Evolutionary conservation across 2,888 invertebrate genomes (phyloP).

Genomic region (Agrotis puta): DNA sequence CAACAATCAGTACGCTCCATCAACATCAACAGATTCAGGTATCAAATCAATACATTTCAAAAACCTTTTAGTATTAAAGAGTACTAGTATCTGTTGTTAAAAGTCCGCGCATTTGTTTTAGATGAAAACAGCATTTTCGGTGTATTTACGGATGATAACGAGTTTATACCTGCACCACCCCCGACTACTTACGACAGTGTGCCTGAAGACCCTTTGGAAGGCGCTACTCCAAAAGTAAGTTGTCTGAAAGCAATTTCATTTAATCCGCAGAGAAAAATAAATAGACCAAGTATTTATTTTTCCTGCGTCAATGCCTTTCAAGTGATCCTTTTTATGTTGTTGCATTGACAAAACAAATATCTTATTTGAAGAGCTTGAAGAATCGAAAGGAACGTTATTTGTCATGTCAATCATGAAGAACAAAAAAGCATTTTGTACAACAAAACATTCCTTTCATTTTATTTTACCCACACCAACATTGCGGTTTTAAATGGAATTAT

Average conservation of each 20-base stretch:
- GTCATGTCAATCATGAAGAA: slow-evolving; percentile 3
- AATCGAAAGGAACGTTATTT: neutral
- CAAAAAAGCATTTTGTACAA: slow-evolving; percentile 1
- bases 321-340: neutral
- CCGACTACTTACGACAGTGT: slow-evolving; percentile 63
- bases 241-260: neutral
- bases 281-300: too few relatives aligned
- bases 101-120: slow-evolving; percentile 59
- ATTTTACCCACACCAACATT: slow-evolving; percentile 11
- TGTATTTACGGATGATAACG: slow-evolving; percentile 78
- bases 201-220: slow-evolving; percentile 66
- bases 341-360: neutral
- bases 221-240: slow-evolving; percentile 77
- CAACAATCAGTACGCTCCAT: slow-evolving; percentile 70
- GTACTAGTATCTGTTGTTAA: slow-evolving; percentile 49
- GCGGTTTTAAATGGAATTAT: slow-evolving; percentile 39
- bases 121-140: slow-evolving; percentile 89
- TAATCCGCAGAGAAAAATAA: neutral
- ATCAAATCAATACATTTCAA: slow-evolving; percentile 49
- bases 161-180: slow-evolving; percentile 71
- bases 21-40: slow-evolving; percentile 84
- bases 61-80: neutral
- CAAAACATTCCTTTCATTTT: slow-evolving; percentile 15
- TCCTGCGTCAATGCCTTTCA: neutral
- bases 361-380: neutral